These are phyloP conservation scores for Carcinoscorpius rotundicauda DNA, from an alignment of 1,140 invertebrate genomes.

Conservation along the genomic window DNA sequence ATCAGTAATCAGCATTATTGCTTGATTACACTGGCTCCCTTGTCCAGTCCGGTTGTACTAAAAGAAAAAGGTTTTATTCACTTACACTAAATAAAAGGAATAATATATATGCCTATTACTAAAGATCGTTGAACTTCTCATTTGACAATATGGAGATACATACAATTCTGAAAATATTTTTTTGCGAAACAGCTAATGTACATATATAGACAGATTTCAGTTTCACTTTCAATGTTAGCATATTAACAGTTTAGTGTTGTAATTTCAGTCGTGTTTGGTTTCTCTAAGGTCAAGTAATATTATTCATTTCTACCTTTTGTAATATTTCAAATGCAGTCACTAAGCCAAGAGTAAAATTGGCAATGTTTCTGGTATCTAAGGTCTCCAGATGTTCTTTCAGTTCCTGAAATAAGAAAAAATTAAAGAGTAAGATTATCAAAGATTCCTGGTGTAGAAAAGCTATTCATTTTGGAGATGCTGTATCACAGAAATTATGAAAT, in stretches of 20 bases:
- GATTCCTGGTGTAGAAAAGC: no score
- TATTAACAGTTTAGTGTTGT: no score
- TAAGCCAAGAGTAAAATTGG: slow-evolving; percentile 86
- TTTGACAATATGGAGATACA: no score
- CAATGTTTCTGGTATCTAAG: slow-evolving; percentile 70
- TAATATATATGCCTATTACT: slow-evolving; percentile 2
- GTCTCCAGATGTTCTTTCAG: slow-evolving; percentile 62
- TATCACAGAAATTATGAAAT: no score
- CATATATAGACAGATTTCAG: no score
- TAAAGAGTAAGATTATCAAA: not conserved
- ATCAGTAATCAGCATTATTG: slow-evolving; percentile 97
- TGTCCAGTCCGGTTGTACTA: slow-evolving; percentile 34
- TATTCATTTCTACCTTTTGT: slow-evolving; percentile 42
- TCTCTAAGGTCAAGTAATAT: no score
- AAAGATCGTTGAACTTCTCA: not conserved
- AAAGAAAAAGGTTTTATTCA: slow-evolving; percentile 9
- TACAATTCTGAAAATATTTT: no score
- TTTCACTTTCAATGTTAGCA: no score
- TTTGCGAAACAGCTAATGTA: no score
- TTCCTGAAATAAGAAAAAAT: slow-evolving; percentile 34
- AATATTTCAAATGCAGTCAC: slow-evolving; percentile 80
- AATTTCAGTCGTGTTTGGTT: no score
- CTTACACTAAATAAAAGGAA: not conserved
- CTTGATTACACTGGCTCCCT: slow-evolving; percentile 86
- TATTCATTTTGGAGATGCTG: no score